Conservation (phyloP, 2,888 invertebrate species). For the Acleris cristana region DNA sequence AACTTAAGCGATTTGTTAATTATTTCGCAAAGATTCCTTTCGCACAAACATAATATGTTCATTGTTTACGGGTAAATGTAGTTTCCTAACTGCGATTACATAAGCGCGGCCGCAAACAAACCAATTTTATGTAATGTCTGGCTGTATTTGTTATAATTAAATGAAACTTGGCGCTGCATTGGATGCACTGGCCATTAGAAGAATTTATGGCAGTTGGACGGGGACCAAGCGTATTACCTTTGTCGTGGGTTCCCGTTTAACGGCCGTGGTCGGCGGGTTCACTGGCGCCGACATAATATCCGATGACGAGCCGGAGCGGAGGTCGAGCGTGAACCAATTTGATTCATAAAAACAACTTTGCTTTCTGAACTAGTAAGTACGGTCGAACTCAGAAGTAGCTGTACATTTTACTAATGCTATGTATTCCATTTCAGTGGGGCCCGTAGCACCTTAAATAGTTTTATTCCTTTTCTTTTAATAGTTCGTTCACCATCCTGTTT, state of each 20-base stretch:
- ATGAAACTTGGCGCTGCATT: constrained; percentile 51
- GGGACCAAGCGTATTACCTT: constrained; percentile 52
- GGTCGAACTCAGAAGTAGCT: too few relatives aligned
- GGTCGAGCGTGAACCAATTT: constrained; percentile 9
- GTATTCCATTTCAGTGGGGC: too few relatives aligned
- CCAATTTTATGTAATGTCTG: constrained; percentile 21
- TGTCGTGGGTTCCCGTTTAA: constrained; percentile 10
- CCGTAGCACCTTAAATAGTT: too few relatives aligned
- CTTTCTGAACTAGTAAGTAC: not conserved
- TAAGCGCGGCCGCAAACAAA: constrained; percentile 22
- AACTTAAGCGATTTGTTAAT: constrained; percentile 36
- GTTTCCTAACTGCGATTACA: constrained; percentile 28
- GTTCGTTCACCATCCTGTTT: too few relatives aligned
- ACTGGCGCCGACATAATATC: not conserved
- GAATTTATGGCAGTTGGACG: constrained; percentile 60
- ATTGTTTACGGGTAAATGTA: constrained; percentile 33
- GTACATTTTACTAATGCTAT: too few relatives aligned
- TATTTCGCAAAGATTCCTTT: constrained; percentile 30
- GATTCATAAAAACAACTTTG: not conserved
- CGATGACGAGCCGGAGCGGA: constrained; percentile 1
- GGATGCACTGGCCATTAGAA: constrained; percentile 51
- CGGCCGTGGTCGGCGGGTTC: not conserved
- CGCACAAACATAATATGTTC: constrained; percentile 36
- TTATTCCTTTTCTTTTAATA: too few relatives aligned
- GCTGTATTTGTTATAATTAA: constrained; percentile 43